Evolutionary conservation across 2,888 invertebrate genomes (phyloP).

Genomic region (Synergus umbraculus): DNA sequence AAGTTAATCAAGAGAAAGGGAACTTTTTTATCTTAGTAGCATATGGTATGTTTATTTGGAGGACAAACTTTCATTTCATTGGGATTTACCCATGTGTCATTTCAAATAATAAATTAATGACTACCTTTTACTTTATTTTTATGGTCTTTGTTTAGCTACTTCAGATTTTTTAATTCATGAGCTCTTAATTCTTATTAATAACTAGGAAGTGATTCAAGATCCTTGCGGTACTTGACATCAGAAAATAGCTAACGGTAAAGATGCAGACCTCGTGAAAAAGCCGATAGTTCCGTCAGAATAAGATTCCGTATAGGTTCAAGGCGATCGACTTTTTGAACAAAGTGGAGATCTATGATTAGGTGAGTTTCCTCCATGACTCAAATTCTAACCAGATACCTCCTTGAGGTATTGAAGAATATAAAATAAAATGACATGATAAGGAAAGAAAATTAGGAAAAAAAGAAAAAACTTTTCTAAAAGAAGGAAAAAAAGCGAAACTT

Average conservation of each 20-base stretch:
- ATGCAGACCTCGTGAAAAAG: neutral
- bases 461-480: neutral
- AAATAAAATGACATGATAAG: conserved; percentile 39
- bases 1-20: conserved; percentile 3
- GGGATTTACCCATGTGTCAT: neutral
- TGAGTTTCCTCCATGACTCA: conserved; percentile 55
- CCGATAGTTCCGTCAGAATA: conserved; percentile 43
- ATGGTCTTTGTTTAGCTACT: neutral
- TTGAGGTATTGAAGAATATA: conserved; percentile 51
- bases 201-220: neutral
- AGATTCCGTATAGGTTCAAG: conserved; percentile 63
- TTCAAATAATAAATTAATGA: neutral
- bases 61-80: conserved; percentile 6
- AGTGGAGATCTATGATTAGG: conserved; percentile 46
- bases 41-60: neutral
- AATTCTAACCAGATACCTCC: conserved; percentile 23
- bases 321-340: conserved; percentile 56
- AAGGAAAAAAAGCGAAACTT: neutral
- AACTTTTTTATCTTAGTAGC: neutral
- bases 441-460: neutral
- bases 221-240: conserved; percentile 6
- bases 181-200: neutral
- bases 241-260: conserved; percentile 30
- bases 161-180: neutral
- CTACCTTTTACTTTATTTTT: neutral